Evolutionary conservation across 2,113 vertebrate species (phyloP).

Genomic region (Leuciscus idus): DNA sequence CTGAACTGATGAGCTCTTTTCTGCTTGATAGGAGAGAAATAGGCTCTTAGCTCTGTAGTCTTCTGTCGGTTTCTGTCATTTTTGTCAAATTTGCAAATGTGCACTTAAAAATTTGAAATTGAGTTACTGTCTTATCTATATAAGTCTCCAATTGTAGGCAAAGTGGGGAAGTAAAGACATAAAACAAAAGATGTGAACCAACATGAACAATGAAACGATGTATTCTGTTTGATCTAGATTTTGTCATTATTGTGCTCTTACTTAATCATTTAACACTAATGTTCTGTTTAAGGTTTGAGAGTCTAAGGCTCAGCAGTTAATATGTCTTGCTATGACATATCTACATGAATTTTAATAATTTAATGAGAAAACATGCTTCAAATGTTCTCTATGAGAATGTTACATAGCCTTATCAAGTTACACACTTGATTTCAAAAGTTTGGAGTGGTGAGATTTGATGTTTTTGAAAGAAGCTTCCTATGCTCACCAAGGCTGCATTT

Average conservation of each 20-base stretch:
- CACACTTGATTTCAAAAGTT: no score
- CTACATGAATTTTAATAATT: neutral
- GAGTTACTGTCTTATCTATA: neutral
- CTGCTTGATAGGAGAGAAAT: slow-evolving; percentile 15
- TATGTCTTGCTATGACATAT: neutral
- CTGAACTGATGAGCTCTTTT: slow-evolving; percentile 26
- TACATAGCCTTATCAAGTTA: no score
- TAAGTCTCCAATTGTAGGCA: neutral
- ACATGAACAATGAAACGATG: neutral
- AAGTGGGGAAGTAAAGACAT: neutral
- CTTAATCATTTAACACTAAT: neutral
- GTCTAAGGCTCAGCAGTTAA: neutral
- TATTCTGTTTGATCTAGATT: neutral
- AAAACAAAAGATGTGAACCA: neutral
- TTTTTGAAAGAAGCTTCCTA: no score
- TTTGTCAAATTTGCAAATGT: neutral
- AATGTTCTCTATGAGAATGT: neutral
- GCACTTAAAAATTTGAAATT: neutral
- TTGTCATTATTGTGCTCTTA: neutral
- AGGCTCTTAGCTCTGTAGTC: neutral
- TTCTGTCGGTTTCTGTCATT: neutral
- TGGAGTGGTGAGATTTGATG: no score
- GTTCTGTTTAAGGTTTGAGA: neutral
- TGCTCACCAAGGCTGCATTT: no score
- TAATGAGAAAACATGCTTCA: neutral